phyloP scores from a whole-genome alignment of 1,140 invertebrate genomes.

The Coenobita brevimanus region DNA sequence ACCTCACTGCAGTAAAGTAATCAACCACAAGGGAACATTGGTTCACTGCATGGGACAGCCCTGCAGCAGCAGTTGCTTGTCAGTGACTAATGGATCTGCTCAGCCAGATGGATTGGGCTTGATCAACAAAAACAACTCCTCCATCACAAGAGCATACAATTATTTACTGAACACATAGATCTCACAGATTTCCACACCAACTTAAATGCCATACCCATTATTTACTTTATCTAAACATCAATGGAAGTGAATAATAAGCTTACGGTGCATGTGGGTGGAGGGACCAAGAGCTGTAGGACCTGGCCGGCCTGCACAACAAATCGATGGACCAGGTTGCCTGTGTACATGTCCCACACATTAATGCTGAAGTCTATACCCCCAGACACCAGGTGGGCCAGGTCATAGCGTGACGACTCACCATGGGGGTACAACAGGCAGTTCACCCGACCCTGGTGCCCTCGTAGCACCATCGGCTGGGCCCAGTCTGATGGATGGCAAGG shows the following conservation, averaged over 20 bases:
- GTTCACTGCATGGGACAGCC: too few relatives aligned
- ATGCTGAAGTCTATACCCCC: slow-evolving; percentile 98
- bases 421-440: slow-evolving; percentile 97
- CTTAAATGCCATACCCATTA: too few relatives aligned
- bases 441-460: slow-evolving; percentile 93
- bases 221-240: too few relatives aligned
- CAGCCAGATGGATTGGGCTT: too few relatives aligned
- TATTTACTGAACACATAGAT: too few relatives aligned
- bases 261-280: slow-evolving; percentile 70
- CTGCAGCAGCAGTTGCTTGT: too few relatives aligned
- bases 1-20: too few relatives aligned
- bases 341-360: slow-evolving; percentile 96
- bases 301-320: slow-evolving; percentile 86
- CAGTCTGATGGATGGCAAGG: slow-evolving; percentile 80
- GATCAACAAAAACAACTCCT: too few relatives aligned
- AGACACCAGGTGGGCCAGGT: slow-evolving; percentile 92
- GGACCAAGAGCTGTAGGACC: slow-evolving; percentile 75
- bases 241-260: neutral
- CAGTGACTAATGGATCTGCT: too few relatives aligned
- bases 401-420: slow-evolving; percentile 83
- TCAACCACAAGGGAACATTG: too few relatives aligned
- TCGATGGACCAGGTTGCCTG: slow-evolving; percentile 90
- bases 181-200: too few relatives aligned
- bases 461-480: slow-evolving; percentile 90
- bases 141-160: too few relatives aligned